A percentile compares a stretch with the other conserved stretches of the same genome.
These are phyloP conservation scores for Gallinago paraguaiae DNA, from an alignment of 2,113 vertebrate species.

Conservation along the genomic window DNA sequence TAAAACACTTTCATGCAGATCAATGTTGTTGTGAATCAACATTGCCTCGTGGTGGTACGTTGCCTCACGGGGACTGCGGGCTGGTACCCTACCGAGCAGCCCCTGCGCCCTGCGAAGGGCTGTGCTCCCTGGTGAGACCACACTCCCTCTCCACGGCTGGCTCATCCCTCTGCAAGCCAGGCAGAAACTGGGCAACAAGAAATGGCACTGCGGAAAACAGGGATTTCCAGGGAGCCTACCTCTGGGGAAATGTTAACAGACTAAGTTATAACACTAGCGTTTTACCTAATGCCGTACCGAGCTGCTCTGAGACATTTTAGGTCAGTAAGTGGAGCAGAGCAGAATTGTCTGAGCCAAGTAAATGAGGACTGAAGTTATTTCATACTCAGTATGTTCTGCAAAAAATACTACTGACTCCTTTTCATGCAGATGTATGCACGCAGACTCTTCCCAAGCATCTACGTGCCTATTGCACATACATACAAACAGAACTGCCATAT, in stretches of 20 bases:
- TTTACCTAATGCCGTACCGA: not conserved
- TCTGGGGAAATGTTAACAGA: not conserved
- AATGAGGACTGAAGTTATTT: not conserved
- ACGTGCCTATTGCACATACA: not conserved
- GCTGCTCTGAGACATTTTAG: not conserved
- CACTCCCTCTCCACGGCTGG: accelerated
- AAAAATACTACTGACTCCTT: not conserved
- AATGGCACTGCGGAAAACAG: accelerated
- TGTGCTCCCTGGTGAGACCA: not conserved
- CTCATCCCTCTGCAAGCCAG: not conserved
- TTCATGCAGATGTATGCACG: not conserved
- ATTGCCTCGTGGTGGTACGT: not conserved
- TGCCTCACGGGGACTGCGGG: not conserved
- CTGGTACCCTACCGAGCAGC: not conserved
- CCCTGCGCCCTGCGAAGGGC: not conserved
- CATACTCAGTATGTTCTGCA: not conserved
- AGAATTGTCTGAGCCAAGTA: not conserved
- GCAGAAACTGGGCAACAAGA: not conserved
- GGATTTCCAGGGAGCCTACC: not conserved
- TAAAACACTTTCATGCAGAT: not conserved
- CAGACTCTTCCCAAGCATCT: not conserved
- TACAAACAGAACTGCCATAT: not conserved
- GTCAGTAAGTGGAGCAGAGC: not conserved
- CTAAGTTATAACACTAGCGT: not conserved
- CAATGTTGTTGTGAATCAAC: not conserved